These are phyloP conservation scores for Globodera ellingtonae DNA, from an alignment of 1,140 invertebrate genomes.

Conservation along the genomic window DNA sequence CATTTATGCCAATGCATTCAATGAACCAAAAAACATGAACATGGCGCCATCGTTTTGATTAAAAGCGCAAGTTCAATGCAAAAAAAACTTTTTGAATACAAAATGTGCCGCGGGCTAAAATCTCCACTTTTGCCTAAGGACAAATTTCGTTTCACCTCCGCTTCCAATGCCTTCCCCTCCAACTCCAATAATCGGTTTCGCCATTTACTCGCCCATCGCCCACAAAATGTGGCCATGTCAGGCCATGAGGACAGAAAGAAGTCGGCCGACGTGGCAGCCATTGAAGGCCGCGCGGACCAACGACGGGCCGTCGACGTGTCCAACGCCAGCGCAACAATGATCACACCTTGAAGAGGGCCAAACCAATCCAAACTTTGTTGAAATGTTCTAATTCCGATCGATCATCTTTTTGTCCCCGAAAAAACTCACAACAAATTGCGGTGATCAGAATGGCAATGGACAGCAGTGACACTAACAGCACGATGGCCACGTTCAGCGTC, in stretches of 20 bases:
- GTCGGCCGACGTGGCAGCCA: not conserved
- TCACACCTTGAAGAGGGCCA: conserved; percentile 11
- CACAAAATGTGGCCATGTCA: not conserved
- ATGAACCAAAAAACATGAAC: too few species aligned
- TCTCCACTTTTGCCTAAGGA: too few species aligned
- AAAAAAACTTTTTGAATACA: too few species aligned
- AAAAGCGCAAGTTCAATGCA: too few species aligned
- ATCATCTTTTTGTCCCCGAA: not conserved
- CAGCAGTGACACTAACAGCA: conserved; percentile 38
- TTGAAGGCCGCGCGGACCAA: not conserved
- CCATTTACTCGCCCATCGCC: too few species aligned
- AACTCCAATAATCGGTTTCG: too few species aligned
- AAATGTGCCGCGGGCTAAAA: too few species aligned
- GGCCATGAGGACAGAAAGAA: conserved; percentile 17
- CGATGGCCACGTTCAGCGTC: conserved; percentile 40
- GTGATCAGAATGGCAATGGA: conserved; percentile 39
- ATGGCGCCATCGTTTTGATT: too few species aligned
- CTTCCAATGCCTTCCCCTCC: too few species aligned
- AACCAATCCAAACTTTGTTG: not conserved
- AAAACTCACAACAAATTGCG: conserved; percentile 42
- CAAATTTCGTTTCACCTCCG: too few species aligned
- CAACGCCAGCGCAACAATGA: conserved; percentile 24
- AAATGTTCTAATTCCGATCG: not conserved
- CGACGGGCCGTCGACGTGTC: conserved; percentile 5
- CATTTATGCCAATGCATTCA: too few species aligned